phyloP scores from a whole-genome alignment of 2,888 invertebrate genomes.

The Gryllus longicercus region DNA sequence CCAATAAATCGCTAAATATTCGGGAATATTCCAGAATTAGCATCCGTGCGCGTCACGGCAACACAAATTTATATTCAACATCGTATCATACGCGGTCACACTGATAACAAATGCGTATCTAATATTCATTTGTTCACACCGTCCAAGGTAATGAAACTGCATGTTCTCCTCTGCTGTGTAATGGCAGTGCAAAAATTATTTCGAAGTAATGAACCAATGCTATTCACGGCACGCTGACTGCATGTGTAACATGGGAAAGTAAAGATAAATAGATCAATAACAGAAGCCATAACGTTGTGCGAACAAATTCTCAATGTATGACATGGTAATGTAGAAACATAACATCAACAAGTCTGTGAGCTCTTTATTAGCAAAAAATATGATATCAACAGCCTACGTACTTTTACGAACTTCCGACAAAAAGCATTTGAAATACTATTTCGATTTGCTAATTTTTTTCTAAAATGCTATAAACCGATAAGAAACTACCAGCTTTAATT shows the following conservation, averaged over 20 bases:
- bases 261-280: constrained; percentile 8
- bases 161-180: background rate
- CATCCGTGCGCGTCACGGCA: background rate
- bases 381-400: no score
- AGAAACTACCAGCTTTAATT: no score
- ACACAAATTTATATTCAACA: background rate
- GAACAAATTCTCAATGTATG: background rate
- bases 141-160: background rate
- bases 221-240: constrained; percentile 3
- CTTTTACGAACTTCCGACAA: no score
- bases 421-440: no score
- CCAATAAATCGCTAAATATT: background rate
- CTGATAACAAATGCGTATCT: constrained; percentile 17
- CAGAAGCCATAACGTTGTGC: background rate
- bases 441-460: no score
- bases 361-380: no score
- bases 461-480: no score
- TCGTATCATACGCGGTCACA: background rate
- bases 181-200: background rate
- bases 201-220: background rate
- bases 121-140: background rate
- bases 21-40: background rate
- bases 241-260: background rate
- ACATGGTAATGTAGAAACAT: background rate
- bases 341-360: no score